phyloP scores from a whole-genome alignment of 2,797 vertebrate species.

The Pelochelys cantorii region DNA sequence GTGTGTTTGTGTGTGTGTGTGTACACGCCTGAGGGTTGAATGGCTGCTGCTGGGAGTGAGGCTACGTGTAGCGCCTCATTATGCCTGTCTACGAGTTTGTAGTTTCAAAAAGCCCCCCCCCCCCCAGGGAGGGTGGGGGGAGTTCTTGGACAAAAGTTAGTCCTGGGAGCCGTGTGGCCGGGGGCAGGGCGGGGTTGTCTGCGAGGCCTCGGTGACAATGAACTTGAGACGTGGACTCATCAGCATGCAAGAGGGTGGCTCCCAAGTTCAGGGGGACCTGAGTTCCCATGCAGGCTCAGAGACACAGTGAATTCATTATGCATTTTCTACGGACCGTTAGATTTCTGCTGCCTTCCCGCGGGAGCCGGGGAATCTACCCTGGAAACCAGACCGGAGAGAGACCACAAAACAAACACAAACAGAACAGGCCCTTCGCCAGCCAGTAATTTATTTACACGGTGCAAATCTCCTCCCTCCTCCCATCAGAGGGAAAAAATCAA shows the following conservation, averaged over 20 bases:
- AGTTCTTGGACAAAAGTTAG: slow-evolving; percentile 23
- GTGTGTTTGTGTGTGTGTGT: too few species aligned
- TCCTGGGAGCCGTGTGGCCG: background rate
- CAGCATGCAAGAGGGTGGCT: slow-evolving; percentile 84
- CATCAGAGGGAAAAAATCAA: slow-evolving; percentile 48
- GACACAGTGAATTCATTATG: slow-evolving; percentile 77
- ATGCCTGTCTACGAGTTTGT: slow-evolving; percentile 25
- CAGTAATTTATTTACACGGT: background rate
- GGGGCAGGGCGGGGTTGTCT: slow-evolving; percentile 18
- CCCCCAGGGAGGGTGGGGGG: background rate
- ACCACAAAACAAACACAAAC: background rate
- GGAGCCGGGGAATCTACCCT: slow-evolving; percentile 71
- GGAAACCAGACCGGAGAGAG: slow-evolving; percentile 76
- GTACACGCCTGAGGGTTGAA: background rate
- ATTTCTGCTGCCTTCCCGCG: slow-evolving; percentile 73
- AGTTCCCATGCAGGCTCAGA: slow-evolving; percentile 85
- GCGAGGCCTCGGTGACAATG: slow-evolving; percentile 81
- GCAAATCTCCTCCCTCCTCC: background rate
- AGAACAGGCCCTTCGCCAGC: background rate
- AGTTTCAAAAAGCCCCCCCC: background rate
- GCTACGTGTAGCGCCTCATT: background rate
- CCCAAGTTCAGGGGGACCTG: slow-evolving; percentile 80
- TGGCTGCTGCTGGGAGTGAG: background rate
- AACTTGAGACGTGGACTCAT: slow-evolving; percentile 87
- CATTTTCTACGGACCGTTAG: slow-evolving; percentile 82